Conservation (phyloP, 2,888 invertebrate species). For the Lamellibrachia satsuma region DNA sequence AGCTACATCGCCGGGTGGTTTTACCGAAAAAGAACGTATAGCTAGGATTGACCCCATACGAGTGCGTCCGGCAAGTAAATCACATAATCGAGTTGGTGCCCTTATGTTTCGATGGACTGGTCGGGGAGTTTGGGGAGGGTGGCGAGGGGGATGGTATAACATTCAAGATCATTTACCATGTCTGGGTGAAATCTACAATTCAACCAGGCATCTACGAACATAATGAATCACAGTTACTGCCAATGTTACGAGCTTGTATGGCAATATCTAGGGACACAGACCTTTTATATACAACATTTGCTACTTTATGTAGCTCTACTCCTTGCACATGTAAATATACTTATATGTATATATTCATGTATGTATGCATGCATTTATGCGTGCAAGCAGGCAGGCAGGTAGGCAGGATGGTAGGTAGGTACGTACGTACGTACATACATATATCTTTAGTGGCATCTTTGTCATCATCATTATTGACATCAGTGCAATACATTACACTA, state of each 20-base stretch:
- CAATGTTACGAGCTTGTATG: not conserved
- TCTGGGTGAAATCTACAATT: not conserved
- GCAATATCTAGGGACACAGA: too few relatives aligned
- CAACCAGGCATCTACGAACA: not conserved
- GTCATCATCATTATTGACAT: not conserved
- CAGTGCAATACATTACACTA: not conserved
- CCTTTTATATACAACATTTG: not conserved
- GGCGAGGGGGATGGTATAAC: not conserved
- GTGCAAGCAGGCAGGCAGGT: too few relatives aligned
- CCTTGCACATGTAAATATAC: not conserved
- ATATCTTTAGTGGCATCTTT: not conserved
- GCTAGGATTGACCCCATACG: not conserved
- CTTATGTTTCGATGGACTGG: not conserved
- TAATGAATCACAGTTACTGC: not conserved
- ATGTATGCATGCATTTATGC: too few relatives aligned
- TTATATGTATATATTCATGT: not conserved
- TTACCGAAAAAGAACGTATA: not conserved
- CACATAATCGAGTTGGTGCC: not conserved
- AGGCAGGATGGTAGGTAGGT: not conserved
- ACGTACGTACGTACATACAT: not conserved
- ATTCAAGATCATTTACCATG: not conserved
- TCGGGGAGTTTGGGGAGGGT: not conserved
- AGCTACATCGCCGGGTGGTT: not conserved
- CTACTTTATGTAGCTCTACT: not conserved
- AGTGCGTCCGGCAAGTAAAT: not conserved